These are phyloP conservation scores for Carcinoscorpius rotundicauda DNA, from an alignment of 1,140 invertebrate genomes.

Conservation along the genomic window DNA sequence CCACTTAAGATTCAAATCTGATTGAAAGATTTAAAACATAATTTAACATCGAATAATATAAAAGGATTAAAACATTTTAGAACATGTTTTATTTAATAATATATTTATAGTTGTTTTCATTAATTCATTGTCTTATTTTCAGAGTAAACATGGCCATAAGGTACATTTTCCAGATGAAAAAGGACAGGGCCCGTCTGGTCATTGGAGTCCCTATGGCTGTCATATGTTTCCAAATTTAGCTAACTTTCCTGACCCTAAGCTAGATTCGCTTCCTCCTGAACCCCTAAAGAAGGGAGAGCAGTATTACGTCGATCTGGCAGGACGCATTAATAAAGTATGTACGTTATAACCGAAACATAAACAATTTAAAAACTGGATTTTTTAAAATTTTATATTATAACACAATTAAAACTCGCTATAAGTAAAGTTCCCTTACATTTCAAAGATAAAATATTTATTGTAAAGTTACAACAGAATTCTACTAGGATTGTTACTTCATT, in stretches of 20 bases:
- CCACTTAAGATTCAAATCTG: no score
- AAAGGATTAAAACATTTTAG: no score
- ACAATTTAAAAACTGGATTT: no score
- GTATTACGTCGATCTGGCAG: conserved; percentile 88
- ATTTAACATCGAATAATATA: no score
- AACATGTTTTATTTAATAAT: neutral
- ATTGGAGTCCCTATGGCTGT: conserved; percentile 66
- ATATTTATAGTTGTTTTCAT: neutral
- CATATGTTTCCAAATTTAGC: conserved; percentile 62
- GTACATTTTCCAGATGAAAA: conserved; percentile 16
- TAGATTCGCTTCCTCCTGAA: conserved; percentile 71
- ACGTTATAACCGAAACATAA: no score
- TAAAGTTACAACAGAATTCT: no score
- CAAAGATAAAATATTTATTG: no score
- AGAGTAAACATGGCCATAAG: conserved; percentile 22
- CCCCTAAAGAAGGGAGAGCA: conserved; percentile 78
- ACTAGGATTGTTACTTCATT: no score
- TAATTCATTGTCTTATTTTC: conserved; percentile 3
- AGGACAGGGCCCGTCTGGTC: conserved; percentile 6
- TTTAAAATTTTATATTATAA: no score
- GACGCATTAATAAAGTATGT: conserved; percentile 77
- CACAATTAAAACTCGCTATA: no score
- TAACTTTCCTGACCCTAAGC: conserved; percentile 66
- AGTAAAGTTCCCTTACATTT: no score
- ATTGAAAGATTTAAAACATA: no score